phyloP scores from a whole-genome alignment of 2,888 invertebrate species.

The Anorthoa munda region DNA sequence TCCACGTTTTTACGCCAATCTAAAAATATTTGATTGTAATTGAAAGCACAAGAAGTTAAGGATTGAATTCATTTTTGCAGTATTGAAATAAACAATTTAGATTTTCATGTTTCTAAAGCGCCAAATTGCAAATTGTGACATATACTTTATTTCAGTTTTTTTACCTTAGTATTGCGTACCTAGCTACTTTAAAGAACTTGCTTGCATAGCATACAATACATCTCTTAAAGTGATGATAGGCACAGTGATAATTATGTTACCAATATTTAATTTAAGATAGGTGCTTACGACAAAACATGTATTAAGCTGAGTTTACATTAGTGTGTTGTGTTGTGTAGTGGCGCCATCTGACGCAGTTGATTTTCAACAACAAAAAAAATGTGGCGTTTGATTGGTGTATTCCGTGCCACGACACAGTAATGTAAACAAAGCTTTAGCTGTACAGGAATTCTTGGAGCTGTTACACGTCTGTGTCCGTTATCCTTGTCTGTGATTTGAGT shows the following conservation, averaged over 20 bases:
- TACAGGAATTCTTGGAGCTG: too few species aligned
- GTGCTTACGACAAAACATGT: background rate
- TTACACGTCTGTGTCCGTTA: too few species aligned
- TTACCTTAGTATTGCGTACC: background rate
- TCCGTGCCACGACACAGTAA: too few species aligned
- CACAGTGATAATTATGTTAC: background rate
- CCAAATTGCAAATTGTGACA: conserved; percentile 16
- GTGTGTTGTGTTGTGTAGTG: too few species aligned
- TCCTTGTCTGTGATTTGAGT: too few species aligned
- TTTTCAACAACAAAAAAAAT: too few species aligned
- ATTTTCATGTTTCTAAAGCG: conserved; percentile 25
- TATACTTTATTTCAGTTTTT: conserved; percentile 27
- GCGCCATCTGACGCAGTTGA: too few species aligned
- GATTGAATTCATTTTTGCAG: conserved; percentile 11
- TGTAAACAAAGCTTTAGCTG: too few species aligned
- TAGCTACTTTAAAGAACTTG: conserved; percentile 8
- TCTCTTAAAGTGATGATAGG: background rate
- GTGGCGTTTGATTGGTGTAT: too few species aligned
- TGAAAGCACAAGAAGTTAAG: background rate
- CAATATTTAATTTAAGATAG: background rate
- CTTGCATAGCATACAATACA: conserved; percentile 14
- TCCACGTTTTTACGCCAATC: too few species aligned
- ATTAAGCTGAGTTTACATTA: background rate
- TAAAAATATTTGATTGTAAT: background rate
- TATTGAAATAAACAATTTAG: conserved; percentile 33